phyloP scores from a whole-genome alignment of 2,113 vertebrate genomes.

The Rhinopithecus roxellana region DNA sequence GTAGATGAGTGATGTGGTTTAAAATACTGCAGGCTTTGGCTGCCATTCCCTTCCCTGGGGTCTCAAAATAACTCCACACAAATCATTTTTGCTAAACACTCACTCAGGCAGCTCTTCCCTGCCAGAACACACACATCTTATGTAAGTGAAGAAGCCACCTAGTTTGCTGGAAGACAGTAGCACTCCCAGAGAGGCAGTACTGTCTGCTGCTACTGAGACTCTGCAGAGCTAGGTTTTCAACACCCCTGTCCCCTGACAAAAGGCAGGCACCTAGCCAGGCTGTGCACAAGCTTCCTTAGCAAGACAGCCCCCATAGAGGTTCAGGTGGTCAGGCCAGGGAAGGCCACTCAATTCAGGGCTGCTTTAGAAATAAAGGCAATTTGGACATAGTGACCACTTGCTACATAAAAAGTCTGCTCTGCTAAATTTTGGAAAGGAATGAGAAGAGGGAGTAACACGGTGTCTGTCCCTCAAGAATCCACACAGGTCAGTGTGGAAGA shows the following conservation, averaged over 20 bases:
- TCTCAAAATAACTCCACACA: slow-evolving; percentile 77
- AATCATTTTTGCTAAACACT: slow-evolving; percentile 73
- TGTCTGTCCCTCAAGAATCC: background rate
- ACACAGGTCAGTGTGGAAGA: background rate
- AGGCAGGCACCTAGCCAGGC: background rate
- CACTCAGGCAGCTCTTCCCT: slow-evolving; percentile 51
- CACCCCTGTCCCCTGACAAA: background rate
- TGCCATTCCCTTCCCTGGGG: slow-evolving; percentile 69
- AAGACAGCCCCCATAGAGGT: background rate
- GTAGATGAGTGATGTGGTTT: slow-evolving; percentile 75
- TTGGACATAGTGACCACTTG: background rate
- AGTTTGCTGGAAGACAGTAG: slow-evolving; percentile 39
- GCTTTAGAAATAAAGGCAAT: background rate
- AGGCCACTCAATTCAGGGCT: background rate
- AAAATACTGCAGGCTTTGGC: slow-evolving; percentile 74
- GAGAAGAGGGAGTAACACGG: background rate
- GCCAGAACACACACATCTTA: slow-evolving; percentile 65
- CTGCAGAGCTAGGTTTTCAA: background rate
- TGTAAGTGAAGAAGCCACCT: slow-evolving; percentile 53
- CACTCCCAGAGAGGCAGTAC: background rate
- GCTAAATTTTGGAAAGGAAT: background rate
- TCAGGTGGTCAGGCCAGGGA: background rate
- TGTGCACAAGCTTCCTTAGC: background rate
- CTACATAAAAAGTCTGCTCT: background rate
- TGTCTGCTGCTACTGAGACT: background rate